Conservation (phyloP, 1,140 invertebrate genomes). For the Sogatella furcifera region DNA sequence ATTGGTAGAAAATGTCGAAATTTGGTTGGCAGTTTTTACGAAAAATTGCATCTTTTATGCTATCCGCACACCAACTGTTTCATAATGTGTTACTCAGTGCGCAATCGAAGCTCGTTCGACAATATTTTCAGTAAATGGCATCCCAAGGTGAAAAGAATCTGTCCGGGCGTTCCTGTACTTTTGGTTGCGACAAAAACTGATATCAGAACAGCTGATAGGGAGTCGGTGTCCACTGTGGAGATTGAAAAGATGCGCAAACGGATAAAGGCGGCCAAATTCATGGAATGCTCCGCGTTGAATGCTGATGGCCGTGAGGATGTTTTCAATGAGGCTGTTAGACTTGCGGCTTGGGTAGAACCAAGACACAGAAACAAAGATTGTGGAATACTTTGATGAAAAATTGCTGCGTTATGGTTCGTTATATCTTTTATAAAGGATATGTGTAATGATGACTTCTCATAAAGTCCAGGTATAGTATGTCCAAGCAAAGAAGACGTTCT, state of each 20-base stretch:
- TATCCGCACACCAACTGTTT: slow-evolving; percentile 60
- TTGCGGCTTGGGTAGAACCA: too few species aligned
- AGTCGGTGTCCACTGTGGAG: slow-evolving; percentile 50
- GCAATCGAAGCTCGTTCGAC: not conserved
- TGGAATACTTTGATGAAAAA: too few species aligned
- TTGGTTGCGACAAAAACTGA: not conserved
- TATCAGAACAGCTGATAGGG: slow-evolving; percentile 34
- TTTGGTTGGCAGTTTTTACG: too few species aligned
- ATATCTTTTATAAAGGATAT: too few species aligned
- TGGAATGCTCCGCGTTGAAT: slow-evolving; percentile 79
- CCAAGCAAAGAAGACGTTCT: too few species aligned
- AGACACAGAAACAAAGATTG: too few species aligned
- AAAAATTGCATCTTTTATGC: slow-evolving; percentile 81
- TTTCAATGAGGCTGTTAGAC: slow-evolving; percentile 59
- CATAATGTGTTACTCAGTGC: not conserved
- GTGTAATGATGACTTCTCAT: too few species aligned
- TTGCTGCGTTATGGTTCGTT: too few species aligned
- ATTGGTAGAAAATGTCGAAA: too few species aligned
- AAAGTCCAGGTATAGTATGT: too few species aligned
- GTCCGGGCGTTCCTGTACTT: not conserved
- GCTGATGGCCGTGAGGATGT: slow-evolving; percentile 62
- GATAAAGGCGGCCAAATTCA: slow-evolving; percentile 61
- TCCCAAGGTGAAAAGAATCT: not conserved
- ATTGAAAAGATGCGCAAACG: slow-evolving; percentile 68
- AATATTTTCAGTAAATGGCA: not conserved